Percentiles rank a stretch among this genome's conserved stretches.
Evolutionary conservation across 1,140 invertebrate genomes (phyloP).

Genomic region (Trichoplusia ni): DNA sequence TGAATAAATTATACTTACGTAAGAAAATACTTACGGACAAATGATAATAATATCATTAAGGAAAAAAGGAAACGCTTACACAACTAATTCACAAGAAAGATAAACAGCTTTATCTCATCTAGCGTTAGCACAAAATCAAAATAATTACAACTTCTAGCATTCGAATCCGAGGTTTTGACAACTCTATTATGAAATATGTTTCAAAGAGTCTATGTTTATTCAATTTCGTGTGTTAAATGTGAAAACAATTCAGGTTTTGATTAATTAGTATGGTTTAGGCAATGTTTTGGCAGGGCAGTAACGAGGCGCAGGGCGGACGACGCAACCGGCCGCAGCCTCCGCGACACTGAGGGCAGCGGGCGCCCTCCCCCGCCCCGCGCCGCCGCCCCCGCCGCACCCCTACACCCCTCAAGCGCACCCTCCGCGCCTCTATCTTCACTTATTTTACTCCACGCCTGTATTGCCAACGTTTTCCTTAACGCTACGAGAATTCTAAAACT

Average conservation of each 20-base stretch:
- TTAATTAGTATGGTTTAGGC: slow-evolving; percentile 31
- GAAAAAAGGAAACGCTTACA: slow-evolving; percentile 5
- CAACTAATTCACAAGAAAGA: slow-evolving; percentile 29
- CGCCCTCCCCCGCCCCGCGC: slow-evolving; percentile 39
- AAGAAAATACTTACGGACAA: slow-evolving; percentile 39
- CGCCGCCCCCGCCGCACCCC: slow-evolving; percentile 38
- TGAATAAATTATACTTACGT: slow-evolving; percentile 48
- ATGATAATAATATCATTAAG: slow-evolving; percentile 13
- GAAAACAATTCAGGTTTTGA: slow-evolving; percentile 19
- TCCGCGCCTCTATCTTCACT: slow-evolving; percentile 66
- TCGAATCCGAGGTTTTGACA: too few species aligned
- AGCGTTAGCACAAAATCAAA: slow-evolving; percentile 31
- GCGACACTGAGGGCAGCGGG: slow-evolving; percentile 67
- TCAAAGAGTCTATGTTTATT: slow-evolving; percentile 1
- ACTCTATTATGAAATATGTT: background rate
- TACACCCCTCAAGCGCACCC: slow-evolving; percentile 48
- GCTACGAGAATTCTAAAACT: slow-evolving; percentile 29
- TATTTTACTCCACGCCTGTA: slow-evolving; percentile 66
- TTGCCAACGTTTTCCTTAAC: slow-evolving; percentile 53
- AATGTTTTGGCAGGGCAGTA: slow-evolving; percentile 51
- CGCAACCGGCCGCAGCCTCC: slow-evolving; percentile 66
- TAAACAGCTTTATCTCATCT: slow-evolving; percentile 30
- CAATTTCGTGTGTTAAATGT: slow-evolving; percentile 17
- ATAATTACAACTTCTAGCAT: too few species aligned
- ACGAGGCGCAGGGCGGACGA: slow-evolving; percentile 56